Evolutionary conservation across 2,888 invertebrate genomes (phyloP), one percentile per base, ranked within the genome.

Genomic region (Drosophila fungiperda): DNA sequence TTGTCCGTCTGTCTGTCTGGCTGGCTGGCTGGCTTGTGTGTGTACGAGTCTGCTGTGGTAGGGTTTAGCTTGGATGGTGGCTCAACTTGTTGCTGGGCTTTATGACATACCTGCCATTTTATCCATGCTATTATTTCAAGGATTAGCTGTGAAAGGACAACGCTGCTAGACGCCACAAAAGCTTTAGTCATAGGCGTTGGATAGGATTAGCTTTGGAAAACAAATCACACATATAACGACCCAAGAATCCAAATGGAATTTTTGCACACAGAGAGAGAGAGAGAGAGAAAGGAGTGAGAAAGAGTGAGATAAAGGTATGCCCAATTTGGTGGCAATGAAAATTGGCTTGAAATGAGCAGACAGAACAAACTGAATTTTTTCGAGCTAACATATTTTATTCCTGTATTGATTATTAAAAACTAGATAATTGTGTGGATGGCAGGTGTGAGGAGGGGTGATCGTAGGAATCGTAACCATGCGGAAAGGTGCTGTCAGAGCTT

Each of bases 111-210:
- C 89, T 75, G 64, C 74, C 77, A 67, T 52, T 87, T 80, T 89
- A 90, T 89, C 89, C 87, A 69, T 72, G 89, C 90, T 90, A 87
- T 87, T 87, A 87, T 90, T 87, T 90, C 89, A 78, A 77, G 90
- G 87, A 90, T 87, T 90, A 90, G 71, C 84, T 87, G 78, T 68
- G 77, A 89, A 82, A 75, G 87, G 78, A 77, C 78, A 75, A 74
- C 89, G 64, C 77, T 70, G 61, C 54, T 78, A 72, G 81, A 64
- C 73, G 50, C 80, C 20, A 35, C 35, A 58, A n/a, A 17, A 49
- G 67, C 48, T 42, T 40, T 49, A 54, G 65, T 55, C 42, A 48
- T 36, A 48, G 74, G 74, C 73, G 42, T 53, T 49, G 80, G 75
- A 60, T 26, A 68, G 86, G 83, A 77, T 88, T 88, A 89, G 75